phyloP scores from a whole-genome alignment of 2,888 invertebrate species.

The Nezara viridula region DNA sequence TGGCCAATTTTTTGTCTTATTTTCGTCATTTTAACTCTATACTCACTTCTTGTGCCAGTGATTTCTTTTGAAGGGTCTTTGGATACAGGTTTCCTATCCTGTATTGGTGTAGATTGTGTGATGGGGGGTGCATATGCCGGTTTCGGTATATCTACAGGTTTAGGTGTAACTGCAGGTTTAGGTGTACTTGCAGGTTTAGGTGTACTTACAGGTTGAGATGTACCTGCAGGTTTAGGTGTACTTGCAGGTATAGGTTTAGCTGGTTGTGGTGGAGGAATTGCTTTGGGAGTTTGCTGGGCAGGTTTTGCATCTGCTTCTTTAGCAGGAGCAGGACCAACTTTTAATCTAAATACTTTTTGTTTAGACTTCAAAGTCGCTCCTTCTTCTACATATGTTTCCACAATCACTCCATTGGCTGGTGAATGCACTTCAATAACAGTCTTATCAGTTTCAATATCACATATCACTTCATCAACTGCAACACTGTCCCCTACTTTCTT shows the following conservation, averaged over 20 bases:
- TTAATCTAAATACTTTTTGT: slow-evolving; percentile 81
- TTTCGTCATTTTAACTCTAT: slow-evolving; percentile 97
- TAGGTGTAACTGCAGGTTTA: neutral
- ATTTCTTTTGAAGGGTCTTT: slow-evolving; percentile 88
- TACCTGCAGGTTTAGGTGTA: slow-evolving; percentile 52
- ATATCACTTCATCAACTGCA: slow-evolving; percentile 90
- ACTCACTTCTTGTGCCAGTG: slow-evolving; percentile 91
- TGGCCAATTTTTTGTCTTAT: slow-evolving; percentile 96
- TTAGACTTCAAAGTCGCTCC: slow-evolving; percentile 94
- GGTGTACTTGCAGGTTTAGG: neutral
- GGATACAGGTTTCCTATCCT: slow-evolving; percentile 70
- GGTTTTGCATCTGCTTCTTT: slow-evolving; percentile 60
- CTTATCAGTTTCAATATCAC: slow-evolving; percentile 99
- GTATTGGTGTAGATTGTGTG: neutral
- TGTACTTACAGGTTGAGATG: slow-evolving; percentile 63
- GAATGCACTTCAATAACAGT: slow-evolving; percentile 82
- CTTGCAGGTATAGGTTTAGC: slow-evolving; percentile 67
- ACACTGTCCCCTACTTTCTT: slow-evolving; percentile 90
- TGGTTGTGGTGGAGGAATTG: too few relatives aligned
- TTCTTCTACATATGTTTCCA: slow-evolving; percentile 88
- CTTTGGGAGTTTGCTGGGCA: too few relatives aligned
- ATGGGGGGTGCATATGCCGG: neutral
- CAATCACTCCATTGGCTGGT: slow-evolving; percentile 88
- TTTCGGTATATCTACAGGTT: neutral
- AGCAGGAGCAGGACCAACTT: slow-evolving; percentile 69